Evolutionary conservation across 2,888 invertebrate species (phyloP), one percentile per base, ranked within the genome.

Genomic region (Tortricodes alternella): DNA sequence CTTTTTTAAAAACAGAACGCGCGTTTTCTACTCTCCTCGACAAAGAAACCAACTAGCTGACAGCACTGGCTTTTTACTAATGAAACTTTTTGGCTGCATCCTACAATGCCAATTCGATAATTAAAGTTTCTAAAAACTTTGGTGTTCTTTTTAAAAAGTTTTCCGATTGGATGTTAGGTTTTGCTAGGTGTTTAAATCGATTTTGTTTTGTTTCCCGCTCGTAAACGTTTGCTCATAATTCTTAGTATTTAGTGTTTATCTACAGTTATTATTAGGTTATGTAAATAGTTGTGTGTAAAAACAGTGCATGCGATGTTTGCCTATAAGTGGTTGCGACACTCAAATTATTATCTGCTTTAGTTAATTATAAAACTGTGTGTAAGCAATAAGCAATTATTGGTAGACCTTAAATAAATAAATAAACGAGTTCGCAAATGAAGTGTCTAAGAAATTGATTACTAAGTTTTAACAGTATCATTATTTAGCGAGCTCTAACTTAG

Each of bases 1-100:
- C 77, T 73, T 75, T 74, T 78, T 78, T 71, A 71, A 80, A 83
- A 83, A 68, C 83, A 71, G 84, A 80, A 69, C 82, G 74, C 74
- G 78, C 74, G 73, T 78, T 78, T 80, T 78, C 68, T 72, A 74
- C 66, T 73, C 72, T 75, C 76, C 58, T 58, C 66, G 73, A 83
- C 83, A 83, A 83, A 83, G 78, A 68, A 71, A 62, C 67, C 61
- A 68, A 65, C 60, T 48, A 32, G 63, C 57, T 62, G 65, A 24
- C 65, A 67, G 70, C 68, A 76, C 78, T 74, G 73, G 76, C 80
- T 81, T 74, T 81, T 73, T 71, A 66, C 73, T 82, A 81, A 84
- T 83, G 82, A 83, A 83, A 81, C 74, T 79, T 78, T 80, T 80
- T 73, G 76, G 71, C 59, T 68, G 66, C 70, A 72, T 73, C 69